Base-by-base conservation (phyloP, 2,888 invertebrate species). In the Malachius bipustulatus region DNA sequence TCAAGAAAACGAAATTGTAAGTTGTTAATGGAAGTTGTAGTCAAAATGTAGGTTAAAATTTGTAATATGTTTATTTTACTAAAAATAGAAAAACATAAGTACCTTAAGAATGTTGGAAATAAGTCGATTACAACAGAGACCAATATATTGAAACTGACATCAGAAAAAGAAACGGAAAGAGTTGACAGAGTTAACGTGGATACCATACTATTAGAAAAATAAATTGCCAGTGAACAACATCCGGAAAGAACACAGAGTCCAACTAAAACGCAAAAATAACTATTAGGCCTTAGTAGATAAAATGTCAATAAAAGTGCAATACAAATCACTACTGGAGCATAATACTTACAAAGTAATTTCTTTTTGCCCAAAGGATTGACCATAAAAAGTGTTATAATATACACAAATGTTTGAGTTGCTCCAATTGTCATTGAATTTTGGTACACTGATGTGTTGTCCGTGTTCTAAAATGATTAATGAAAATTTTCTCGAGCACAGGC, bases 341-440 rank as follows among this genome's bases (percentile, higher is more conserved):
- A 19, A 8, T 29, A 42, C 56, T 59, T 60, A 73, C 73, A 60
- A 48, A 73, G 57, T 35, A 74, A 53, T 28, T 58, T 60, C 44
- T 69, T 71, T 40, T 70, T 69, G 19, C 73, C 72, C 16, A 70
- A 26, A 3, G 56, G 54, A 16, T 67, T 68, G 11, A 75, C 64
- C 4, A 73, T 47, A n/a, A 55, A 54, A 15, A 69, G 69, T 4
- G 70, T 79, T 28, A 79, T 59, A 1, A 73, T 63, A 47, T 77
- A 82, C 0, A 76, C 74, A 13, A 73, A 53, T 2, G 79, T 64
- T 0, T 75, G 70, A 0, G 74, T 70, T 0, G 69, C 54, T 0
- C 79, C 73, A 1, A 81, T 77, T 2, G 77, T 71, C 0, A 76
- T 73, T 11, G 77, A 76, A 54, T 82, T 82, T 3, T 75, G 63